A percentile compares a stretch with the other conserved stretches of the same genome.
Conservation (phyloP, 2,888 invertebrate genomes). For the Phasia obesa region DNA sequence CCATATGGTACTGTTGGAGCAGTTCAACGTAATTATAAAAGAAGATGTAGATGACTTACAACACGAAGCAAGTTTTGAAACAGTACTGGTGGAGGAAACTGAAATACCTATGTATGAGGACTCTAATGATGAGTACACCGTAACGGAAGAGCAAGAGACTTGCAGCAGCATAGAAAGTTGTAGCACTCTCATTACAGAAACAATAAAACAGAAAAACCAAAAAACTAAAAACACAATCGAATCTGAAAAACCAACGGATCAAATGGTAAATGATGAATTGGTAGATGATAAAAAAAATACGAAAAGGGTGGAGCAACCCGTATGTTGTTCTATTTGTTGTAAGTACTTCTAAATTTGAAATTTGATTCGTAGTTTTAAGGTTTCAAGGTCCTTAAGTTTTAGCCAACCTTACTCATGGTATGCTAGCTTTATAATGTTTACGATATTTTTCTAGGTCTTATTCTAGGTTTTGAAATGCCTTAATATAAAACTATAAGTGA, state of each 20-base stretch:
- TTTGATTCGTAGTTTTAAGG: too few relatives aligned
- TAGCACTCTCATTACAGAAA: not conserved
- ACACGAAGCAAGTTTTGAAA: not conserved
- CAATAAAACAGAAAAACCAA: not conserved
- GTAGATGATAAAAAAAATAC: not conserved
- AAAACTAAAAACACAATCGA: not conserved
- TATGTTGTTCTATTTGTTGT: constrained; percentile 3
- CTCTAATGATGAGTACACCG: not conserved
- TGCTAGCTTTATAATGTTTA: too few relatives aligned
- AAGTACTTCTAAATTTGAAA: not conserved
- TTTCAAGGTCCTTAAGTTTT: too few relatives aligned
- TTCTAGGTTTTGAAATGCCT: too few relatives aligned
- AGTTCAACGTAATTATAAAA: not conserved
- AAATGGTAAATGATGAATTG: not conserved
- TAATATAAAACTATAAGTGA: too few relatives aligned
- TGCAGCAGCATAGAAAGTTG: too few relatives aligned
- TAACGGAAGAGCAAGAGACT: not conserved
- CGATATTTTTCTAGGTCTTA: too few relatives aligned
- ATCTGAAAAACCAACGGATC: not conserved
- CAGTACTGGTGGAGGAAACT: not conserved
- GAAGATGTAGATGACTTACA: not conserved
- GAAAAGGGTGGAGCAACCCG: not conserved
- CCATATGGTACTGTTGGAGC: not conserved
- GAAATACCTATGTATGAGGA: not conserved
- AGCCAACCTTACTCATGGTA: too few relatives aligned